A percentile compares a stretch with the other conserved stretches of the same genome.
Evolutionary conservation across 2,888 invertebrate genomes (phyloP).

Genomic region (Unio pictorum): DNA sequence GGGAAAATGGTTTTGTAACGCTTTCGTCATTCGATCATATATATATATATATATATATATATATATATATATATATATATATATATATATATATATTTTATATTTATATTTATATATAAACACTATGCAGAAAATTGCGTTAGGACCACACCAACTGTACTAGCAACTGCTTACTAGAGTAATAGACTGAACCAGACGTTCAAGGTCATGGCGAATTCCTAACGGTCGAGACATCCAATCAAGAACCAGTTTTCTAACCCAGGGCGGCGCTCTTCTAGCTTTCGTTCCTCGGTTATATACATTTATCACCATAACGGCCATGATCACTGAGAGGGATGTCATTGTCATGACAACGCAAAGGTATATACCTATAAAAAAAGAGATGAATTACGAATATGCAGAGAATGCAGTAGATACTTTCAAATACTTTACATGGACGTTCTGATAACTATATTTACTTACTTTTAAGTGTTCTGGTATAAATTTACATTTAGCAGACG

Average conservation of each 20-base stretch:
- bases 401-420: not conserved
- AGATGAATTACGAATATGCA: not conserved
- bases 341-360: constrained; percentile 77
- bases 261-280: constrained; percentile 59
- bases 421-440: not conserved
- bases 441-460: not conserved
- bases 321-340: constrained; percentile 73
- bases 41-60: too few relatives aligned
- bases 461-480: too few relatives aligned
- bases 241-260: constrained; percentile 59
- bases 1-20: too few relatives aligned
- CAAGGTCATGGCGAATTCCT: constrained; percentile 62
- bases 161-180: constrained; percentile 54
- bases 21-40: too few relatives aligned
- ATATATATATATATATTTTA: not conserved
- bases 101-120: not conserved
- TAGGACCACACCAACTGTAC: not conserved
- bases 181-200: constrained; percentile 58
- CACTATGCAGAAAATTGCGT: not conserved
- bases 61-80: not conserved
- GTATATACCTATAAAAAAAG: constrained; percentile 73
- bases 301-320: constrained; percentile 76
- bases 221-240: constrained; percentile 56
- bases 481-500: too few relatives aligned
- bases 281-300: constrained; percentile 72